Base-by-base conservation (phyloP, 92 coral and sea anemone species). In the Scolanthus callimorphus region DNA sequence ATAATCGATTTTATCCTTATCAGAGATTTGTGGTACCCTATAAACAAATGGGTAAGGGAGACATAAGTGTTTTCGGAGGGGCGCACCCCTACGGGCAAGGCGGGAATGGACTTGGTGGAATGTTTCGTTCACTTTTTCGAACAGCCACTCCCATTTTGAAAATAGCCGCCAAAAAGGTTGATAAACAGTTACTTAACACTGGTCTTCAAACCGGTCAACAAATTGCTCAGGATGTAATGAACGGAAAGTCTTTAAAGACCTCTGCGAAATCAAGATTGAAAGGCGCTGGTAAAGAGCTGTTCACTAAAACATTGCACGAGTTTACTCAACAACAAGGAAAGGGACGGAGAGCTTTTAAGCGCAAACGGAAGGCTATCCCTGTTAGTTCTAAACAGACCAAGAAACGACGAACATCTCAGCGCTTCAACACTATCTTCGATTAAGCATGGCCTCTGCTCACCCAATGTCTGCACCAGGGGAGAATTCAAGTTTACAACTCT, bases 91-190 rank as follows among this genome's bases (percentile, higher is more conserved):
- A 60, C n/a, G 39, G 66, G 6, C 66, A 60, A 60, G 37, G 66
- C 20, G 55, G 68, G 20, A 43, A 62, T 20, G 68, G 68, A 9
- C 19, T 45, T 13, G 68, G 68, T 46, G 68, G 56, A 45, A 25
- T 62, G 68, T 62, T 45, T 62, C 56, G 56, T 46, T 25, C 39
- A 0, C 43, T 62, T 11, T n/a, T 28, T n/a, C 37, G 68, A 11
- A 45, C 68, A 62, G 56, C n/a, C 37, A 11, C n/a, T 15, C 10
- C 59, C 59, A 28, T n/a, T n/a, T n/a, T n/a, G n/a, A n/a, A n/a
- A n/a, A n/a, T n/a, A n/a, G n/a, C n/a, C n/a, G n/a, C n/a, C n/a
- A n/a, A n/a, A n/a, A n/a, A n/a, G n/a, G n/a, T n/a, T n/a, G n/a
- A n/a, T n/a, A n/a, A n/a, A n/a, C 57, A 37, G 11, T 20, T 51